Evolutionary conservation across 1,140 invertebrate species (phyloP).

Genomic region (Andrena cerasifolii): DNA sequence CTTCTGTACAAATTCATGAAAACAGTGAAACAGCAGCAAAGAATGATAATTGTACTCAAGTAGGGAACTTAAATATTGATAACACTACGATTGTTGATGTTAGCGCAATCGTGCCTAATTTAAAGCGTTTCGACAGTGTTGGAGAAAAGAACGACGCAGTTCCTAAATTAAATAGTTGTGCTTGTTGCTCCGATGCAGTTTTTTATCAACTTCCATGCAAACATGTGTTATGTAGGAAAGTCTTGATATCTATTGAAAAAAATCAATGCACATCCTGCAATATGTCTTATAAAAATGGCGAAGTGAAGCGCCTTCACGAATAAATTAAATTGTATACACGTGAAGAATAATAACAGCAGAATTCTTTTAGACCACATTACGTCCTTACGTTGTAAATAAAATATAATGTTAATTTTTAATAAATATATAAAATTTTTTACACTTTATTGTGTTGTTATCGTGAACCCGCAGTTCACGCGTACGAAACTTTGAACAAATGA

Average conservation of each 20-base stretch:
- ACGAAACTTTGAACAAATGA: slow-evolving; percentile 18
- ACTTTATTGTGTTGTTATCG: slow-evolving; percentile 18
- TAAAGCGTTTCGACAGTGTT: slow-evolving; percentile 63
- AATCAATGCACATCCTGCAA: slow-evolving; percentile 70
- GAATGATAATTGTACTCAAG: slow-evolving; percentile 9
- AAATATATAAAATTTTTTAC: slow-evolving; percentile 36
- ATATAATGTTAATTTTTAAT: slow-evolving; percentile 26
- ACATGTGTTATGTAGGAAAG: slow-evolving; percentile 78
- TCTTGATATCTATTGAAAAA: slow-evolving; percentile 64
- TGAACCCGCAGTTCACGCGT: not conserved
- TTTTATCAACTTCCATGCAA: slow-evolving; percentile 80
- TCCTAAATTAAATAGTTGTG: slow-evolving; percentile 55
- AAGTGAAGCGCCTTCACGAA: slow-evolving; percentile 69
- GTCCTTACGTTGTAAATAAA: slow-evolving; percentile 16
- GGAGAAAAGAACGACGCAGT: slow-evolving; percentile 21
- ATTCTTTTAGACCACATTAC: not conserved
- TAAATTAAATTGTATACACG: not conserved
- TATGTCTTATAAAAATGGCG: slow-evolving; percentile 59
- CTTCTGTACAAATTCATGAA: not conserved
- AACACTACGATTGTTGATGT: slow-evolving; percentile 52
- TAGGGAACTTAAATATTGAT: slow-evolving; percentile 8
- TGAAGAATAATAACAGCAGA: not conserved
- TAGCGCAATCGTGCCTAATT: slow-evolving; percentile 50
- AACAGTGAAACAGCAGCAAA: not conserved
- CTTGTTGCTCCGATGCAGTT: slow-evolving; percentile 72